Conservation (phyloP, 2,113 vertebrate genomes). For the Pteropus alecto region DNA sequence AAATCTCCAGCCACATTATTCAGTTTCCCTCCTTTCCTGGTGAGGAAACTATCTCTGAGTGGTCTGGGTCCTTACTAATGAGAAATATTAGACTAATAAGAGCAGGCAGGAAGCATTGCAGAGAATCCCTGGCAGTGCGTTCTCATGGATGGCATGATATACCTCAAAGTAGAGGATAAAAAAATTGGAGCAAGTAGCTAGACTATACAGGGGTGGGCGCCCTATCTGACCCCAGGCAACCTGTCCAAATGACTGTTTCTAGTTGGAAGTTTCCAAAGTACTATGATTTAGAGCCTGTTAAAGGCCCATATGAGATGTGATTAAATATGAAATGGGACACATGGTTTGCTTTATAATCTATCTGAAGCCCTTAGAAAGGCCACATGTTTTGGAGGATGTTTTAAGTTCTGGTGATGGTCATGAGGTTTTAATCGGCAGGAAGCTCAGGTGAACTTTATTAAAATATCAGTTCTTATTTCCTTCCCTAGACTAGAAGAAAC, state of each 20-base stretch:
- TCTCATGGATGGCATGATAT: not conserved
- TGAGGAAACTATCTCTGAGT: not conserved
- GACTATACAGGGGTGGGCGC: not conserved
- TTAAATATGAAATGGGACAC: slow-evolving; percentile 24
- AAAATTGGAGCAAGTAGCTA: not conserved
- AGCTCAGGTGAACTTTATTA: not conserved
- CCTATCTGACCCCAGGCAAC: not conserved
- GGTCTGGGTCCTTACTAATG: not conserved
- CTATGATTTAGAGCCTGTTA: not conserved
- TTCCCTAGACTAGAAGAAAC: not conserved
- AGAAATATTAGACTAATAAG: not conserved
- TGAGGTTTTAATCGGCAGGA: not conserved
- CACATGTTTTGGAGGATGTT: slow-evolving; percentile 8
- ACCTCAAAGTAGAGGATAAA: not conserved
- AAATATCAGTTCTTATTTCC: slow-evolving; percentile 24
- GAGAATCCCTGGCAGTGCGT: not conserved
- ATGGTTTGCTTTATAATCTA: slow-evolving; percentile 47
- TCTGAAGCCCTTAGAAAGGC: slow-evolving; percentile 18
- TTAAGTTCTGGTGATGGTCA: slow-evolving; percentile 5
- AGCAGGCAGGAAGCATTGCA: not conserved
- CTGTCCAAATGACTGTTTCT: slow-evolving; percentile 8
- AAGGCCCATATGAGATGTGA: not conserved
- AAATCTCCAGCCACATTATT: not conserved
- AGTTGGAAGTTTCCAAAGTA: not conserved
- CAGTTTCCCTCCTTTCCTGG: not conserved